Evolutionary conservation across 1,140 invertebrate species (phyloP).

Genomic region (Pentalonia nigronervosa): DNA sequence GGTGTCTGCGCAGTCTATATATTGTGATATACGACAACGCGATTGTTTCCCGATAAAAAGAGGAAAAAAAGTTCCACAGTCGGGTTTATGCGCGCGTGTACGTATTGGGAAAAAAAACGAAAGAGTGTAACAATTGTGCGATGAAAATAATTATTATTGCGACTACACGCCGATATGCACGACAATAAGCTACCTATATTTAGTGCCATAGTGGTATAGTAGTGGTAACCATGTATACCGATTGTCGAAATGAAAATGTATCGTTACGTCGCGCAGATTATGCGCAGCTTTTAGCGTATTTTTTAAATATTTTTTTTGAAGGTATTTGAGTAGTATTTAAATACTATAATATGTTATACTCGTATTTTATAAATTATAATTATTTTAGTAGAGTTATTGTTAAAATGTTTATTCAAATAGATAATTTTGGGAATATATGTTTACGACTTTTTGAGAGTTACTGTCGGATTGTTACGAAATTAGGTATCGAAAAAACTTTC

Average conservation of each 20-base stretch:
- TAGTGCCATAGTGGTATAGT: not conserved
- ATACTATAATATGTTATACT: too few species aligned
- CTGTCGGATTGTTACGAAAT: too few species aligned
- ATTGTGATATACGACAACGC: conserved; percentile 8
- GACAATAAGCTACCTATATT: not conserved
- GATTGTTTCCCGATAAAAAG: conserved; percentile 1
- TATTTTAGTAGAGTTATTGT: too few species aligned
- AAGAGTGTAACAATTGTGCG: not conserved
- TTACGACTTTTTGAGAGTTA: too few species aligned
- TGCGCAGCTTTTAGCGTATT: too few species aligned
- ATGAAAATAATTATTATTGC: not conserved
- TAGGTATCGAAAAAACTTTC: too few species aligned
- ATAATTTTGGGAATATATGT: too few species aligned
- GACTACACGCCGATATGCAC: not conserved
- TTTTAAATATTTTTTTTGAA: too few species aligned
- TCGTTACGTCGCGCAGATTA: too few species aligned
- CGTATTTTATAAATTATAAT: too few species aligned
- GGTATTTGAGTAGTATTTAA: too few species aligned
- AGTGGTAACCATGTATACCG: not conserved
- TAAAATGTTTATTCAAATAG: too few species aligned
- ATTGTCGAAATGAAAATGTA: not conserved
- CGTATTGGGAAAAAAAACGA: not conserved
- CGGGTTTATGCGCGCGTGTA: not conserved
- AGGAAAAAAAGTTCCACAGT: not conserved
- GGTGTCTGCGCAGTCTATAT: not conserved